A percentile compares a stretch with the other conserved stretches of the same genome.
These are phyloP conservation scores for Periparus ater DNA, from an alignment of 2,797 vertebrate genomes.

Conservation along the genomic window DNA sequence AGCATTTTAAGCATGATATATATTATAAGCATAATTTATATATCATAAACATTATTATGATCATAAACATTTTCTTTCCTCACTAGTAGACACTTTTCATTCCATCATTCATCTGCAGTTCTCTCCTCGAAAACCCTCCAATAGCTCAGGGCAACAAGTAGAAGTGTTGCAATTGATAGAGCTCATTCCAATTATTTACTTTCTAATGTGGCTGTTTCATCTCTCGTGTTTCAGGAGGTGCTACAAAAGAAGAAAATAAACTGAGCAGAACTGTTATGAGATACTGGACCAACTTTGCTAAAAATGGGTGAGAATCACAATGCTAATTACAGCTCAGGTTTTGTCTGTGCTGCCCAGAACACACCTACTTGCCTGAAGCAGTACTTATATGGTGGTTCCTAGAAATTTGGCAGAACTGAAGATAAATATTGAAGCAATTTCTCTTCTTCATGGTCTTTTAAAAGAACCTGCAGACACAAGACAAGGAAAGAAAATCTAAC, in stretches of 20 bases:
- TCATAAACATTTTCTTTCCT: neutral
- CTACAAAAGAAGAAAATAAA: conserved; percentile 74
- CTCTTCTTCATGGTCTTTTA: neutral
- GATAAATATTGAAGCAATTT: neutral
- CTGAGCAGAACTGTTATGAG: conserved; percentile 82
- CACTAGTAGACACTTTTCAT: neutral
- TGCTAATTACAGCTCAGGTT: neutral
- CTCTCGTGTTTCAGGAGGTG: conserved; percentile 52
- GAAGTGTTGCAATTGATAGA: neutral
- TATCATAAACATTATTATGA: neutral
- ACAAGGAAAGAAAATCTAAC: neutral
- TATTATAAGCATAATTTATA: neutral
- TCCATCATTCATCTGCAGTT: neutral
- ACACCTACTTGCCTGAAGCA: neutral
- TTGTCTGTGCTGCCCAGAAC: neutral
- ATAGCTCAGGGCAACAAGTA: neutral
- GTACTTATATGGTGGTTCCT: neutral
- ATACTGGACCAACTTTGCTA: conserved; percentile 87
- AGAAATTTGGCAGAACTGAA: neutral
- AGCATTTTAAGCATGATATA: neutral
- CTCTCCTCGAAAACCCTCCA: neutral
- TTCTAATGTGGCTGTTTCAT: neutral
- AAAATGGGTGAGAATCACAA: conserved; percentile 77
- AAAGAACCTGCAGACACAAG: neutral
- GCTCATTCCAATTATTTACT: neutral